Evolutionary conservation across 2,888 invertebrate species (phyloP).

Genomic region (Linnaemya tessellans): DNA sequence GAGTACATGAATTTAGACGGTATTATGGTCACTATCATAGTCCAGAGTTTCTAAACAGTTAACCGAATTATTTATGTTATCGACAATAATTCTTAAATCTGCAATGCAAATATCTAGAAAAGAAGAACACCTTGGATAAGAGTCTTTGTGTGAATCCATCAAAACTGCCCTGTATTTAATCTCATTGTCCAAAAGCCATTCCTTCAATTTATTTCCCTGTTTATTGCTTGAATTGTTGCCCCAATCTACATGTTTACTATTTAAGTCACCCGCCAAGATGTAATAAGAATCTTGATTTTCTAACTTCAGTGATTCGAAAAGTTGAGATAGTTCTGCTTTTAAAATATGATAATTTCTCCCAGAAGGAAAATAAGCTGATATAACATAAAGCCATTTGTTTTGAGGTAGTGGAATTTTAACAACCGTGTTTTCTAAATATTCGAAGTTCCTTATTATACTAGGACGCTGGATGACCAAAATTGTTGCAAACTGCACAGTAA

Average conservation of each 20-base stretch:
- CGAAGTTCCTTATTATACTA: not conserved
- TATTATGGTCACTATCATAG: constrained; percentile 21
- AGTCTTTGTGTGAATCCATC: not conserved
- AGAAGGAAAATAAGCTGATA: not conserved
- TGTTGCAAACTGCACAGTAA: no score
- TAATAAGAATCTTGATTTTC: constrained; percentile 15
- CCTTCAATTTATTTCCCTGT: not conserved
- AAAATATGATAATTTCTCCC: not conserved
- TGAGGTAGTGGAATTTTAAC: not conserved
- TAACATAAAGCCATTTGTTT: not conserved
- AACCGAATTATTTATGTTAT: not conserved
- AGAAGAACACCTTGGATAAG: not conserved
- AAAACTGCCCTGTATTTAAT: not conserved
- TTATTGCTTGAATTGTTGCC: not conserved
- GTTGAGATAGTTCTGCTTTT: not conserved
- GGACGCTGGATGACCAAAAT: no score
- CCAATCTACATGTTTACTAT: not conserved
- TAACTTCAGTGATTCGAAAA: constrained; percentile 5
- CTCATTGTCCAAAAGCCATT: not conserved
- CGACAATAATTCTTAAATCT: no score
- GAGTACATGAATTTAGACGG: not conserved
- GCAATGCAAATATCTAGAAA: not conserved
- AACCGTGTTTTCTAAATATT: not conserved
- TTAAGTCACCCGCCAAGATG: not conserved
- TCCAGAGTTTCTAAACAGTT: constrained; percentile 15